phyloP scores from a whole-genome alignment of 2,888 invertebrate species.

The Netelia inedita region DNA sequence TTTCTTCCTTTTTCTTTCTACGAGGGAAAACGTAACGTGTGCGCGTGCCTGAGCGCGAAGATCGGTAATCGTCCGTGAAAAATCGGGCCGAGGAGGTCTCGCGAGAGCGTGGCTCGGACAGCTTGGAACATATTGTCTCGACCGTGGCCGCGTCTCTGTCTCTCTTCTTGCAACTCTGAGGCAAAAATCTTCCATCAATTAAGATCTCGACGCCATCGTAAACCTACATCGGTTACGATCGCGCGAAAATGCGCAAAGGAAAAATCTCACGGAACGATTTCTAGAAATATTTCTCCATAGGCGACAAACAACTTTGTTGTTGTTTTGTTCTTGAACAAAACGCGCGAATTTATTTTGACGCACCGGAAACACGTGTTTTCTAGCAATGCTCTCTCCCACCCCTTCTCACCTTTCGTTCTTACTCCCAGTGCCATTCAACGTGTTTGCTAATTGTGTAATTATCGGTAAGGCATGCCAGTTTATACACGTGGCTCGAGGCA shows the following conservation, averaged over 20 bases:
- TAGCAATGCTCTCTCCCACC: not conserved
- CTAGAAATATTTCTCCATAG: too few relatives aligned
- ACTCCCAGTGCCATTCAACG: conserved; percentile 29
- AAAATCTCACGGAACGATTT: too few relatives aligned
- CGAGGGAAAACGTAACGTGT: conserved; percentile 32
- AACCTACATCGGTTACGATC: not conserved
- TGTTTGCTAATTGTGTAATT: conserved; percentile 71
- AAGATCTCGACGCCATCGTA: conserved; percentile 20
- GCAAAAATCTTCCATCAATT: conserved; percentile 16
- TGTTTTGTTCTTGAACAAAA: conserved; percentile 62
- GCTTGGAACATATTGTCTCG: conserved; percentile 43
- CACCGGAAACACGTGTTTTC: conserved; percentile 46
- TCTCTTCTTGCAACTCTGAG: not conserved
- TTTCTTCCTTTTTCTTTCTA: conserved; percentile 31
- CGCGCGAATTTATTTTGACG: conserved; percentile 47
- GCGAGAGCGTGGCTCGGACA: conserved; percentile 53
- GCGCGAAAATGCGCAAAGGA: too few relatives aligned
- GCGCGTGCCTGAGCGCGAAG: conserved; percentile 70
- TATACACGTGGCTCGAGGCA: conserved; percentile 49
- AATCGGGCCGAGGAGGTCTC: conserved; percentile 69
- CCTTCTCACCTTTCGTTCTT: conserved; percentile 17
- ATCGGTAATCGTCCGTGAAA: conserved; percentile 71
- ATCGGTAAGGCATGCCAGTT: conserved; percentile 63
- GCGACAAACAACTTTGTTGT: not conserved
- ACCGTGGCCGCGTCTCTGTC: not conserved